Evolutionary conservation across 2,888 invertebrate species (phyloP).

Genomic region (Exephanes ischioxanthus): DNA sequence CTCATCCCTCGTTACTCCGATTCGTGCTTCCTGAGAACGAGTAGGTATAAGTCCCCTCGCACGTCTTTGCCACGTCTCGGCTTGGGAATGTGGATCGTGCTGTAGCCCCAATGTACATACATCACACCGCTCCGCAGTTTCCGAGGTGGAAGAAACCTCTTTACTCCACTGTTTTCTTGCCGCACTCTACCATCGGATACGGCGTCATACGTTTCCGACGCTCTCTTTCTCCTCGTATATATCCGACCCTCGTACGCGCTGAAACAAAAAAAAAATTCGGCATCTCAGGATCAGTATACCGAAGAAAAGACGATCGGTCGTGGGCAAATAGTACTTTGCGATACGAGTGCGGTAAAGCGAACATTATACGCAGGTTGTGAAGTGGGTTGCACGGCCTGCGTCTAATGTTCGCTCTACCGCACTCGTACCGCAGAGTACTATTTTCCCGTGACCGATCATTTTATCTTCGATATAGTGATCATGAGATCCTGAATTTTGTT

Average conservation of each 20-base stretch:
- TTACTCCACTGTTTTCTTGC: conserved; percentile 46
- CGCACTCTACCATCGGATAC: conserved; percentile 20
- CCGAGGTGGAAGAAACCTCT: conserved; percentile 49
- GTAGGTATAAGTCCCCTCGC: conserved; percentile 18
- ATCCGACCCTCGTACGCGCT: background rate
- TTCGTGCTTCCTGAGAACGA: conserved; percentile 43
- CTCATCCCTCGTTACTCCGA: conserved; percentile 34
- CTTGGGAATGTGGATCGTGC: conserved; percentile 45
- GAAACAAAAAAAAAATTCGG: background rate
- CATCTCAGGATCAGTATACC: background rate
- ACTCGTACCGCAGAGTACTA: background rate
- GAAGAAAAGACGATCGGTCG: background rate
- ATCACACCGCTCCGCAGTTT: conserved; percentile 22
- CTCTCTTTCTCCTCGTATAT: background rate
- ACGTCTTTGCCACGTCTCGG: conserved; percentile 24
- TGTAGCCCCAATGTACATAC: conserved; percentile 16
- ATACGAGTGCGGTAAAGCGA: background rate
- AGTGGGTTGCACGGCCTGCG: too few species aligned
- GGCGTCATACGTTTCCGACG: conserved; percentile 35
- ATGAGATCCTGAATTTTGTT: background rate
- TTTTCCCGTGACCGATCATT: background rate
- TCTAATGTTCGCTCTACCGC: background rate
- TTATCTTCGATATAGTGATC: background rate
- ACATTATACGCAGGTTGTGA: background rate
- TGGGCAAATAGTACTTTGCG: background rate